Base-by-base conservation (phyloP, 2,888 invertebrate species). In the Tholera decimalis region DNA sequence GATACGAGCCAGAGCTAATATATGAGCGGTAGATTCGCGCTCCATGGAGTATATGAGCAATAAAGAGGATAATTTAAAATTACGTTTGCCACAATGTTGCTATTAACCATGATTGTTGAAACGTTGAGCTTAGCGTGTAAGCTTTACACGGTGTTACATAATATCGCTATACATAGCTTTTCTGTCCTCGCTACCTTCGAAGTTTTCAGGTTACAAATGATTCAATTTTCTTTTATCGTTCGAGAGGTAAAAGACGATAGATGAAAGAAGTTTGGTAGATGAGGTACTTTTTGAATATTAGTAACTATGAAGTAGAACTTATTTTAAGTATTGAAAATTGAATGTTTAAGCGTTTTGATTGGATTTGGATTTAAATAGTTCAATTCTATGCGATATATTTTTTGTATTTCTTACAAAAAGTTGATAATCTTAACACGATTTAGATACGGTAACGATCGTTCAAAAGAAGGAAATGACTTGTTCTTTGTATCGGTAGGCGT, bases 51-150 rank as follows among this genome's bases (percentile, higher is more conserved):
- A 92, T 88, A 86, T 87, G 87, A 85, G 90, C 88, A 89, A 91
- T 93, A 93, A 93, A 92, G 88, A 88, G 89, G 87, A 92, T 93
- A 90, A 92, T 92, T 92, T 91, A 86, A 91, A 93, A 92, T 92
- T 91, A 91, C 89, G 85, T 88, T 88, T 87, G 83, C 88, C 87
- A 90, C 89, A 89, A 90, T 88, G 89, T 91, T 89, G 89, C 85
- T 85, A 87, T 91, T 89, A 91, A 86, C 83, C 84, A 83, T 91
- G 89, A 88, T 88, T 88, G 87, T 84, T 84, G 87, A 85, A 84
- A 82, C 74, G 57, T 70, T 57, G 74, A 73, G 80, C 77, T 83
- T 71, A 80, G 73, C 60, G 71, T 51, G 71, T 69, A 73, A 59
- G 69, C 60, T 80, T 78, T 80, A 73, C 77, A 77, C 65, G 69